Evolutionary conservation across 2,797 vertebrate genomes (phyloP).

Genomic region (Sandelia bainsii): DNA sequence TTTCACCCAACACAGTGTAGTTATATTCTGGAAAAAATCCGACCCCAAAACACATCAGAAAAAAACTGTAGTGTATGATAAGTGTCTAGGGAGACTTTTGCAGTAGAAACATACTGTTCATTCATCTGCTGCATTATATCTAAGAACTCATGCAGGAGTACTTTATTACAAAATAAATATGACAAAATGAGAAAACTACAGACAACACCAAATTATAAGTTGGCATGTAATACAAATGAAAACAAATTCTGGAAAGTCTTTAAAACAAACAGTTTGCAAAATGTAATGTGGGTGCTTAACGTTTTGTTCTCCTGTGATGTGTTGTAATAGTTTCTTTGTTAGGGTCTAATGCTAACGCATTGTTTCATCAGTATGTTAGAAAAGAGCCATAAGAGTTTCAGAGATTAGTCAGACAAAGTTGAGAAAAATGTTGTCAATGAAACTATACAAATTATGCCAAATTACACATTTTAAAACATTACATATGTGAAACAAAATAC

Average conservation of each 20-base stretch:
- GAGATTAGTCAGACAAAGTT: conserved; percentile 30
- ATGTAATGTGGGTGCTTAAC: not conserved
- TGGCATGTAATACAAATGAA: not conserved
- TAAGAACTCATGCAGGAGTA: not conserved
- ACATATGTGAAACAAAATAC: not conserved
- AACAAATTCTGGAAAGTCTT: not conserved
- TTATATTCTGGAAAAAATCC: no score
- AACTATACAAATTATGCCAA: not conserved
- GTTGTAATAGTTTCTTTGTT: conserved; percentile 30
- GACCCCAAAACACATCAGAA: not conserved
- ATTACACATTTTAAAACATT: not conserved
- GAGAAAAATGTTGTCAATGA: not conserved
- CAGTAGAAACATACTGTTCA: not conserved
- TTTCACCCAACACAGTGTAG: no score
- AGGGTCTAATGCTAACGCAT: not conserved
- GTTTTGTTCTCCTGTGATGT: not conserved
- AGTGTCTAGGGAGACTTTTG: not conserved
- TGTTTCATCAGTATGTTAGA: not conserved
- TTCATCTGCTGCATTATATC: no score
- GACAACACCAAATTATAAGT: not conserved
- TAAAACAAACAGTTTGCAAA: not conserved
- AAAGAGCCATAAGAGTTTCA: conserved; percentile 43
- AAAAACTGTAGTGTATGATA: no score
- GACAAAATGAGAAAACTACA: no score
- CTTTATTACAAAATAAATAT: conserved; percentile 1